Base-by-base conservation (phyloP, 53 echinoderm and acorn worm species). In the Actinopyga echinites region DNA sequence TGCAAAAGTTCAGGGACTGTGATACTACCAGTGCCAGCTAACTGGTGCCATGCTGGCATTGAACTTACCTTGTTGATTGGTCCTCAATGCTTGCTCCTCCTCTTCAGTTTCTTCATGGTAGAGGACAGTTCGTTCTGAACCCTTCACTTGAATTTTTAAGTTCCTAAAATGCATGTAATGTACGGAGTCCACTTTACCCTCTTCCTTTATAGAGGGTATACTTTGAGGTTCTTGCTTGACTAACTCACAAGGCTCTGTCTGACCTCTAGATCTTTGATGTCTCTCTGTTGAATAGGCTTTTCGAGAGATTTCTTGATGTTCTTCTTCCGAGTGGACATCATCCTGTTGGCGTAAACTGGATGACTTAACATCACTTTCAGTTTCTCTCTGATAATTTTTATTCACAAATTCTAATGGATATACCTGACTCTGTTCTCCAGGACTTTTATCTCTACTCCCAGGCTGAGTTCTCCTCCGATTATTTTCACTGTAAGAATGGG, bases 251-350 rank as follows among this genome's bases (percentile, higher is more conserved):
- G 49, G 20, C 17, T 24, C 58, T 10, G 59, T 35, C 19, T 36
- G 20, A 42, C 58, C 57, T 8, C 62, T 62, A 6, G 85, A 37
- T 24, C 85, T 24, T 40, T 85, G 85, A 25, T 74, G 74, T 34
- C 85, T 85, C 37, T 85, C 85, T 15, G 43, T 59, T n/a, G 85
- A 85, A 43, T 85, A 85, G 24, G 75, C 58, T 38, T 74, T 85
- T 20, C 44, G 37, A 15, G 74, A 42, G 22, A 24, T 30, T 42
- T 55, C 40, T 33, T 12, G 15, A 1, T 15, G 15, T 38, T 74
- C 62, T 60, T 74, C 59, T 19, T 85, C 62, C 35, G 37, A 30
- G 12, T 44, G 38, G 43, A 59, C 26, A 23, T 43, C 58, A 15
- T 15, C 30, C 59, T 54, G 57, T 6, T 10, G 7, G 17, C 1